Base-by-base conservation (phyloP, 2,113 vertebrate species). In the Martes martes region DNA sequence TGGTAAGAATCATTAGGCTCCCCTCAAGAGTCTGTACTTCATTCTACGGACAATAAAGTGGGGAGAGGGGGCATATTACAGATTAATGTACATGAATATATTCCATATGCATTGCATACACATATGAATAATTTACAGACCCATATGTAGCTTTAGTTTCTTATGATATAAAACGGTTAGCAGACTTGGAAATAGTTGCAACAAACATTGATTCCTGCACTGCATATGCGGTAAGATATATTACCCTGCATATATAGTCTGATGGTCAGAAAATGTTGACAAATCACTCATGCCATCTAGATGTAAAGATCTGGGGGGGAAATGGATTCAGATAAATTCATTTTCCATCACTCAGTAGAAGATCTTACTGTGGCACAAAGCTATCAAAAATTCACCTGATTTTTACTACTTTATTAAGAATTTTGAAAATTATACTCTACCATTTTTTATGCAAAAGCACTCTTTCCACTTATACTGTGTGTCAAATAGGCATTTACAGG, bases 241-340 rank as follows among this genome's bases (percentile, higher is more conserved):
- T 71, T 33, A 55, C 21, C 11, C 6, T 61, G 57, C 55, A 89
- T 59, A 76, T 91, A 52, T 7, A 15, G 73, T 67, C 84, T 76
- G 86, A 80, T 89, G 78, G 88, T 88, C 65, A 98, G 91, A 97
- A 98, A 83, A 59, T 65, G 13, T 33, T 96, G 96, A 84, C 89
- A 94, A 96, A 97, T 21, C 52, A 98, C 89, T 97, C 89, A 89
- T 21, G 97, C 16, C 88, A 42, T 45, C 61, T 92, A 93, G 42
- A 55, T 79, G 94, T 79, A 96, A 98, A 80, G 94, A 73, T 67
- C 16, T 96, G 65, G 55, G 82, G 82, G 61, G 89, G 89, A 89
- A 74, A 97, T 61, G 23, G 16, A 21, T 81, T 63, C 2, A 94
- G 36, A 90, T 4, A 90, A 98, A 63, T 85, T 87, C 61, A 97